Conservation (phyloP, 2,888 invertebrate species). For the Rhingia rostrata region DNA sequence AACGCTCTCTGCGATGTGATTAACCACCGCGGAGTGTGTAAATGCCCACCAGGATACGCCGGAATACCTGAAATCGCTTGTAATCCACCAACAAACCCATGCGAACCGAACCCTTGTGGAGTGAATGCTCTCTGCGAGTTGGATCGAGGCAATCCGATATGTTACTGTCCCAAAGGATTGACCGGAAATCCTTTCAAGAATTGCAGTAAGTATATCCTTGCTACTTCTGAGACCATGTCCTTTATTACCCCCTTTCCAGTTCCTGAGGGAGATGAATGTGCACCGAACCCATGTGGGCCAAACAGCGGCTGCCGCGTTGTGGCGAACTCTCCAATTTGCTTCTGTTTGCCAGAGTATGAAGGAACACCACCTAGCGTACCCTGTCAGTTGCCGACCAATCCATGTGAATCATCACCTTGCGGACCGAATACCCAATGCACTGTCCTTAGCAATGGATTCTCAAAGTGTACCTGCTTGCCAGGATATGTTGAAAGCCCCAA, state of each 20-base stretch:
- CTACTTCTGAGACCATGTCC: not conserved
- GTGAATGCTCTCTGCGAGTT: slow-evolving; percentile 92
- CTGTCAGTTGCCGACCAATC: slow-evolving; percentile 89
- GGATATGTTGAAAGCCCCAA: slow-evolving; percentile 94
- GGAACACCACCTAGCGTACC: slow-evolving; percentile 90
- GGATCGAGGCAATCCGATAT: slow-evolving; percentile 93
- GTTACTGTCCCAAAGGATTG: slow-evolving; percentile 93
- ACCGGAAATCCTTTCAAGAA: slow-evolving; percentile 95
- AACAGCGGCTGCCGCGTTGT: slow-evolving; percentile 92
- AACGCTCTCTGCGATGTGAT: slow-evolving; percentile 92
- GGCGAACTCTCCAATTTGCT: slow-evolving; percentile 90
- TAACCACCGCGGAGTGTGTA: slow-evolving; percentile 91
- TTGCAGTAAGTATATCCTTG: slow-evolving; percentile 90
- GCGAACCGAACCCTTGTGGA: slow-evolving; percentile 94
- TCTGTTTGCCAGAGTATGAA: slow-evolving; percentile 94
- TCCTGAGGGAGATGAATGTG: slow-evolving; percentile 93
- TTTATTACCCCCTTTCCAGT: slow-evolving; percentile 85
- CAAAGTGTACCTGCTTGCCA: slow-evolving; percentile 93
- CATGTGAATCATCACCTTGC: slow-evolving; percentile 93
- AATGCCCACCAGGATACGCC: slow-evolving; percentile 91
- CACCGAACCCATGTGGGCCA: slow-evolving; percentile 92
- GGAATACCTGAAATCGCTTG: slow-evolving; percentile 91
- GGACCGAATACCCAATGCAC: slow-evolving; percentile 94
- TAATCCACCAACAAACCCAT: slow-evolving; percentile 89
- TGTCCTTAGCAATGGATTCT: slow-evolving; percentile 89